Evolutionary conservation across 1,140 invertebrate species (phyloP).

Genomic region (Chlorops oryzae): DNA sequence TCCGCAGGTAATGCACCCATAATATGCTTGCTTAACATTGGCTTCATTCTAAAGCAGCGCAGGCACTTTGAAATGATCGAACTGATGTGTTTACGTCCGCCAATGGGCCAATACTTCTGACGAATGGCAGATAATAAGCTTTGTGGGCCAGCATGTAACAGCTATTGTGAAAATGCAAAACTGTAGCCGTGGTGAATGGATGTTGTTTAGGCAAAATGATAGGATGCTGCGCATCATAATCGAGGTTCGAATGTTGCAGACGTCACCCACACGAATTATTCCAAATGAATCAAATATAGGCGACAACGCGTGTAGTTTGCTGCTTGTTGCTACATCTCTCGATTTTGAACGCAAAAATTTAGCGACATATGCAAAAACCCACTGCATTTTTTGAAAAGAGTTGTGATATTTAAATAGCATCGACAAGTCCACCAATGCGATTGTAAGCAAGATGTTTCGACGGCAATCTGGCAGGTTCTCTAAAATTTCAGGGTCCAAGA

Average conservation of each 20-base stretch:
- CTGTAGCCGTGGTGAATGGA: not conserved
- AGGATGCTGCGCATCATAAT: slow-evolving; percentile 12
- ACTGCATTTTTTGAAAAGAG: slow-evolving; percentile 10
- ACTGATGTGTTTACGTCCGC: slow-evolving; percentile 2
- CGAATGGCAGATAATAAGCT: slow-evolving; percentile 1
- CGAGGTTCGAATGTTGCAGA: slow-evolving; percentile 19
- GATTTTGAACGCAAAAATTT: no score
- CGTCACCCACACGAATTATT: slow-evolving; percentile 28
- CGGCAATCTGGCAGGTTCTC: not conserved
- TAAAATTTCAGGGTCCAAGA: no score
- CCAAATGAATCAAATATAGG: slow-evolving; percentile 24
- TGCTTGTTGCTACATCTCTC: not conserved
- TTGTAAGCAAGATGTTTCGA: not conserved
- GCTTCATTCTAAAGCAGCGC: not conserved
- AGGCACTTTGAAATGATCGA: not conserved
- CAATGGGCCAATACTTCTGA: slow-evolving; percentile 9
- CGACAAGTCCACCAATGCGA: not conserved
- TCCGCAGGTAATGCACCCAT: not conserved
- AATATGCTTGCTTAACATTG: not conserved
- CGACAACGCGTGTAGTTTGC: slow-evolving; percentile 6
- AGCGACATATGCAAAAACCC: slow-evolving; percentile 4
- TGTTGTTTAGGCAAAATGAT: slow-evolving; percentile 14
- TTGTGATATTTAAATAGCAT: slow-evolving; percentile 9
- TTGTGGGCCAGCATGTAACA: slow-evolving; percentile 10
- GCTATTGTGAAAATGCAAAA: slow-evolving; percentile 11